phyloP scores from a whole-genome alignment of 1,140 invertebrate genomes.

The Heliconius eleuchia region DNA sequence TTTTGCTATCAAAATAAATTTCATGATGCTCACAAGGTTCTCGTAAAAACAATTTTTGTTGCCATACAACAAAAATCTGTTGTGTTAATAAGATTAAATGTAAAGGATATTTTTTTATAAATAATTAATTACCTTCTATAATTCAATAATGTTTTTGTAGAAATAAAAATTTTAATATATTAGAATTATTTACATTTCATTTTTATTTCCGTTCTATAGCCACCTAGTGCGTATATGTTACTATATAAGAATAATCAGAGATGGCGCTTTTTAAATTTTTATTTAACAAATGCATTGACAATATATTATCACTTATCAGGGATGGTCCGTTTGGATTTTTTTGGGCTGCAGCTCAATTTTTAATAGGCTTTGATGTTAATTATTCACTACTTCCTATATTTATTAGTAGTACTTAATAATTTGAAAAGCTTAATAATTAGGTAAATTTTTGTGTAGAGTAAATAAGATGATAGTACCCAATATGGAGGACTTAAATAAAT shows the following conservation, averaged over 20 bases:
- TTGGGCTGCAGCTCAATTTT: too few species aligned
- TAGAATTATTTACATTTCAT: not conserved
- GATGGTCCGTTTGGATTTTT: too few species aligned
- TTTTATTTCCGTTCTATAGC: not conserved
- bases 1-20: slow-evolving; percentile 73
- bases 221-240: not conserved
- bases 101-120: not conserved
- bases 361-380: too few species aligned
- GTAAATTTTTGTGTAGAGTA: too few species aligned
- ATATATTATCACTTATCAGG: too few species aligned
- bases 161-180: not conserved
- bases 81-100: not conserved
- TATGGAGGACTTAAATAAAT: too few species aligned
- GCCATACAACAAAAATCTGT: slow-evolving; percentile 52
- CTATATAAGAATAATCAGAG: not conserved
- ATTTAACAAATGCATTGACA: not conserved
- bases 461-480: too few species aligned
- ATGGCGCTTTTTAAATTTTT: not conserved
- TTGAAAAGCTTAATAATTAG: too few species aligned
- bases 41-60: slow-evolving; percentile 74
- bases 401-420: too few species aligned
- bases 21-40: slow-evolving; percentile 70
- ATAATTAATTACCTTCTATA: not conserved
- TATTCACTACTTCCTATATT: too few species aligned
- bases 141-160: not conserved